Conservation (phyloP, 1,140 invertebrate species). For the Ostrea denselamellosa region DNA sequence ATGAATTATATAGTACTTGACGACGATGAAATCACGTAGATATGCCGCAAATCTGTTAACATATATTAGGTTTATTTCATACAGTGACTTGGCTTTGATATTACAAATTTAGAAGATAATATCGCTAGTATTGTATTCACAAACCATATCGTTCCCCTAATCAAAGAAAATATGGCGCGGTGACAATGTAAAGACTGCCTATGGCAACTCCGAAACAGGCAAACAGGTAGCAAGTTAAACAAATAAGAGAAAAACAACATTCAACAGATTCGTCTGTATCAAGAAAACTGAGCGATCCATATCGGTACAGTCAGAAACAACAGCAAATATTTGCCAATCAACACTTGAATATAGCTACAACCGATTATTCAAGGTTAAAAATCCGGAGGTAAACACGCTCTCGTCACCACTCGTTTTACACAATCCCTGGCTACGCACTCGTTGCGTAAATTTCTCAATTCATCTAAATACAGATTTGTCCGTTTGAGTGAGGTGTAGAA, state of each 20-base stretch:
- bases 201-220: neutral
- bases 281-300: neutral
- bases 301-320: neutral
- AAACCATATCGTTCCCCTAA: neutral
- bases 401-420: neutral
- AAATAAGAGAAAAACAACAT: constrained; percentile 19
- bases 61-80: too few species aligned
- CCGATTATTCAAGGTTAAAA: neutral
- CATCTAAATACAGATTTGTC: neutral
- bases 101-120: neutral
- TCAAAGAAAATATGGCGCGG: neutral
- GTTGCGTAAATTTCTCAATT: constrained; percentile 7
- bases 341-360: constrained; percentile 10
- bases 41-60: too few species aligned
- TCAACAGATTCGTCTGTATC: neutral
- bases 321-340: constrained; percentile 15
- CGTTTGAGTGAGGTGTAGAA: neutral
- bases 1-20: too few species aligned
- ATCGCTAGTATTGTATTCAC: neutral
- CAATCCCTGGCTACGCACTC: neutral
- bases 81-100: too few species aligned
- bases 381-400: neutral
- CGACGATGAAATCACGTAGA: too few species aligned
- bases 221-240: constrained; percentile 10
- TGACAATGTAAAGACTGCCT: neutral